Evolutionary conservation across 2,888 invertebrate species (phyloP), one percentile per base, ranked within the genome.

Genomic region (Limnephilus lunatus): DNA sequence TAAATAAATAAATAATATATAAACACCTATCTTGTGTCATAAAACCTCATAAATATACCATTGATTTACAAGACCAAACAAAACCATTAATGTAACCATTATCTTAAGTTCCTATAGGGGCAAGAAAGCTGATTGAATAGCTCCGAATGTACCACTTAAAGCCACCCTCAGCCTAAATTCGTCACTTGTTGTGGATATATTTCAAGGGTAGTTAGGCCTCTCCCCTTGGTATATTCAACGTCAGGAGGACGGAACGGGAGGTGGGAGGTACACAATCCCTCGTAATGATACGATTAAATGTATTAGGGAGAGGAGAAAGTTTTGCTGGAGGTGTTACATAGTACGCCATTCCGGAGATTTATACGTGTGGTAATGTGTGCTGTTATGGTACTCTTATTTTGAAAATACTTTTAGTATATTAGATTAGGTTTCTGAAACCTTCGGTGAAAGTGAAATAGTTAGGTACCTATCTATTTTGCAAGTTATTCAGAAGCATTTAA

Each of bases 171-270:
- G 68, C 68, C 68, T 25, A 68, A 68, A 68, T 68, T 68, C 68
- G 68, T 68, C 68, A 68, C 68, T 68, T 68, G 68, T 68, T 68
- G 68, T 68, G 68, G 68, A 68, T 68, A 68, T 68, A 68, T 68
- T 68, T 68, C 68, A 68, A 68, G 68, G 68, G 68, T 68, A 68
- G 68, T 68, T 68, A n/a, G 68, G 68, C 68, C 68, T 25, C 0
- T n/a, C 9, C 25, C 68, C 68, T 25, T 5, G 9, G 25, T 2
- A 68, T 68, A 68, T 68, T n/a, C 68, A 68, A 68, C 68, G n/a
- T n/a, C 25, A 14, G 68, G 68, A n/a, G 68, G 68, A 25, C 68
- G 68, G 68, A 68, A 35, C 35, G 35, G 35, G 35, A 35, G 35
- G 7, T 68, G 25, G 19, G 19, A 19, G 19, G 68, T 25, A 68